A percentile compares a stretch with the other conserved stretches of the same genome.
Conservation (phyloP, 2,888 invertebrate genomes). For the Caenorhabditis angaria region DNA sequence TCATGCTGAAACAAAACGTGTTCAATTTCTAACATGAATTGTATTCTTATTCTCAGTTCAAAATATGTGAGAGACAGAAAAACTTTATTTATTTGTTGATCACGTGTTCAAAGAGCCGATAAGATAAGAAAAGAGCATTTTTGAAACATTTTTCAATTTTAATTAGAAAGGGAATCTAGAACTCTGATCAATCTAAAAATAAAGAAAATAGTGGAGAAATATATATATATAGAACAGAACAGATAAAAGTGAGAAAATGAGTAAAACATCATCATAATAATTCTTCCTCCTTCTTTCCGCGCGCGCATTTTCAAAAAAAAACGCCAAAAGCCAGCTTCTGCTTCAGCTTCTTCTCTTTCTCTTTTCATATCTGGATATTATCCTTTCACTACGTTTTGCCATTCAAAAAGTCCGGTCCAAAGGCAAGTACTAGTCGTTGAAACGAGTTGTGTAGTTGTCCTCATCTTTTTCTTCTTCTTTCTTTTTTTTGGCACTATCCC, state of each 20-base stretch:
- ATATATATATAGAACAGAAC: too few relatives aligned
- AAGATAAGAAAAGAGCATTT: too few relatives aligned
- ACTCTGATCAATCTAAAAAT: too few relatives aligned
- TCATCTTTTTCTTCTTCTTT: neutral
- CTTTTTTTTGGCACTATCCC: neutral
- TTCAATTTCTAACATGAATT: too few relatives aligned
- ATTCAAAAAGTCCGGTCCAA: conserved; percentile 4
- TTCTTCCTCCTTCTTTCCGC: neutral
- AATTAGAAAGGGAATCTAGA: too few relatives aligned
- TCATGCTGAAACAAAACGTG: neutral
- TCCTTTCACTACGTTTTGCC: conserved; percentile 4
- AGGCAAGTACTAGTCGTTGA: conserved; percentile 2
- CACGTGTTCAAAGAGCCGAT: too few relatives aligned
- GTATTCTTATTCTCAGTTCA: too few relatives aligned
- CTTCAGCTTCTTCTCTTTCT: neutral
- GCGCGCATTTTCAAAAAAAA: neutral
- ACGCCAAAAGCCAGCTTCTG: conserved; percentile 2
- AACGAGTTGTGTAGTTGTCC: neutral
- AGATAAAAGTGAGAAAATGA: neutral
- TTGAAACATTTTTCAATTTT: too few relatives aligned
- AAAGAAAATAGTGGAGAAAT: too few relatives aligned
- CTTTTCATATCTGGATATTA: conserved; percentile 1
- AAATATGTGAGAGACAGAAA: too few relatives aligned
- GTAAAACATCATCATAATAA: neutral
- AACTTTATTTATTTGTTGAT: too few relatives aligned